phyloP scores from a whole-genome alignment of 1,140 invertebrate genomes.

The Holcopasites calliopsidis region DNA sequence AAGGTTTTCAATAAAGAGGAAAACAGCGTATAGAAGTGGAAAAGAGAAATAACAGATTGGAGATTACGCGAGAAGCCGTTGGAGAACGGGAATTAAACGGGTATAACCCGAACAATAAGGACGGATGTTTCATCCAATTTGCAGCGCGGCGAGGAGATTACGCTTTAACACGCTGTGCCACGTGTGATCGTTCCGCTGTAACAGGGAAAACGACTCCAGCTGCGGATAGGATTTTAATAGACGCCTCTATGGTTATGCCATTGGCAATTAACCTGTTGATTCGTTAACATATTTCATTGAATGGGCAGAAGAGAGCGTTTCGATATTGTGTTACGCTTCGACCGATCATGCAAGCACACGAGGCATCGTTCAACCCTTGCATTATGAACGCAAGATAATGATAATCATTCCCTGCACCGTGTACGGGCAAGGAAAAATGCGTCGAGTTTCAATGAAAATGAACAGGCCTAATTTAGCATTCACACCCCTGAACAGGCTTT shows the following conservation, averaged over 20 bases:
- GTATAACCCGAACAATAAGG: constrained; percentile 55
- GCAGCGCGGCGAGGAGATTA: constrained; percentile 45
- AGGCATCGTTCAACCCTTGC: not conserved
- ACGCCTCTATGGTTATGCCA: not conserved
- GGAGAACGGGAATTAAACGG: constrained; percentile 36
- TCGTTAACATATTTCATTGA: constrained; percentile 64
- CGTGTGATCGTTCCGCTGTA: constrained; percentile 27
- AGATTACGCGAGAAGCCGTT: constrained; percentile 1
- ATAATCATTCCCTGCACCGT: too few relatives aligned
- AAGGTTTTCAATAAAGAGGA: too few relatives aligned
- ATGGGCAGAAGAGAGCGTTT: constrained; percentile 3
- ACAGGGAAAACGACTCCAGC: constrained; percentile 27
- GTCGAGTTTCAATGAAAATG: too few relatives aligned
- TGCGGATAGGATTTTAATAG: constrained; percentile 33
- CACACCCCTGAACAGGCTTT: too few relatives aligned
- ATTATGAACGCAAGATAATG: not conserved
- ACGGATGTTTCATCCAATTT: constrained; percentile 61
- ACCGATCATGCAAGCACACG: not conserved
- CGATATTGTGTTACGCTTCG: not conserved
- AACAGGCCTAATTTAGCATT: too few relatives aligned
- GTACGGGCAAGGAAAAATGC: too few relatives aligned
- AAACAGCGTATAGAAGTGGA: not conserved
- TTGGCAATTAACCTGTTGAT: constrained; percentile 64
- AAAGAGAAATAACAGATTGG: not conserved
- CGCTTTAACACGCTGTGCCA: constrained; percentile 32